Evolutionary conservation across 2,888 invertebrate genomes (phyloP).

Genomic region (Bhutanitis thaidina): DNA sequence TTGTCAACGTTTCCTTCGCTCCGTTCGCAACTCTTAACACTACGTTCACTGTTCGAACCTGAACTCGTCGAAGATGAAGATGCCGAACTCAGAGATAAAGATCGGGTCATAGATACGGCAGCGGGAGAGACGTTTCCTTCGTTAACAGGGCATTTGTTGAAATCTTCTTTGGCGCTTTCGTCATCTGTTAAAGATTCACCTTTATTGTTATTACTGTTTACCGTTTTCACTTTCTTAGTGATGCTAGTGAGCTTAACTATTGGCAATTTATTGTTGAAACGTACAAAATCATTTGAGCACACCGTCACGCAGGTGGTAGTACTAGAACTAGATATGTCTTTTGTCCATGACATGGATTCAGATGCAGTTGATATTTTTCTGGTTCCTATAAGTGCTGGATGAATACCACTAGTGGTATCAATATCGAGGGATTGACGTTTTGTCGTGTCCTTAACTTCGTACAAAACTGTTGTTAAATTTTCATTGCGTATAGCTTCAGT

Average conservation of each 20-base stretch:
- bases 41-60: background rate
- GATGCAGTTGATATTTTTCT: constrained; percentile 26
- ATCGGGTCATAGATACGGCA: background rate
- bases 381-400: background rate
- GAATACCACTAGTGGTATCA: background rate
- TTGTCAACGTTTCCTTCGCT: background rate
- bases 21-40: background rate
- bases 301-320: constrained; percentile 51
- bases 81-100: background rate
- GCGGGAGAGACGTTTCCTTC: background rate
- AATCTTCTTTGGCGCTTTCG: background rate
- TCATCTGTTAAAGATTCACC: background rate
- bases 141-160: background rate
- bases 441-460: background rate
- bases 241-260: constrained; percentile 40
- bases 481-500: background rate
- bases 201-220: background rate
- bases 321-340: constrained; percentile 48
- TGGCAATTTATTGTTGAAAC: constrained; percentile 54
- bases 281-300: constrained; percentile 42
- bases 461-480: background rate
- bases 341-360: constrained; percentile 53
- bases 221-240: background rate
- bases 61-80: background rate
- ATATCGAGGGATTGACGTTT: background rate